Conservation (phyloP, 2,113 vertebrate genomes). For the Sialia sialis region DNA sequence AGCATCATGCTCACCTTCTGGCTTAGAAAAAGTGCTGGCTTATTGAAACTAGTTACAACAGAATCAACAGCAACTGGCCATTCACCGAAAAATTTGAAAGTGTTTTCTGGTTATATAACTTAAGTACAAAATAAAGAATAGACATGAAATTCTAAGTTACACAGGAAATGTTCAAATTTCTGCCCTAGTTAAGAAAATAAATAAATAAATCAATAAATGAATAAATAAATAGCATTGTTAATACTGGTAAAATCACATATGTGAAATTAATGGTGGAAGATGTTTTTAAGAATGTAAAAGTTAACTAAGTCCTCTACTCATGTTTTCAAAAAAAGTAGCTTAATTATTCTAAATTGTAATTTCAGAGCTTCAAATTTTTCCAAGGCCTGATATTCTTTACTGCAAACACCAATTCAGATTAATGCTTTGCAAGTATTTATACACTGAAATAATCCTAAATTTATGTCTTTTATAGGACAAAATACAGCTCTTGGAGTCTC, state of each 20-base stretch:
- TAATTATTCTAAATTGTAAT: not conserved
- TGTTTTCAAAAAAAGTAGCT: not conserved
- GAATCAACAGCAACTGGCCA: not conserved
- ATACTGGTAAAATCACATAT: not conserved
- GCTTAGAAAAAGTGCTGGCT: not conserved
- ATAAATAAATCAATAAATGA: too few relatives aligned
- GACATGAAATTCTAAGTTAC: not conserved
- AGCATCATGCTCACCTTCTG: not conserved
- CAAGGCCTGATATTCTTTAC: not conserved
- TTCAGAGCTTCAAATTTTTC: not conserved
- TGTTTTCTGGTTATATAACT: not conserved
- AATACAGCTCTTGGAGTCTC: not conserved
- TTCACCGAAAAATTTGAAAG: not conserved
- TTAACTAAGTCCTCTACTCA: not conserved
- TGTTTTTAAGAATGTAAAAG: not conserved
- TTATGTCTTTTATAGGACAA: not conserved
- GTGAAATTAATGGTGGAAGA: not conserved
- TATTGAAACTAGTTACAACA: not conserved
- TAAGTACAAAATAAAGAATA: not conserved
- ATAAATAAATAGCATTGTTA: not conserved
- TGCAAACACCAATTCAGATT: not conserved
- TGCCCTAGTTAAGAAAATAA: not conserved
- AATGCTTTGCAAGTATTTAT: not conserved
- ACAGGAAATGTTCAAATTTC: not conserved
- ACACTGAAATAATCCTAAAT: not conserved